Conservation (phyloP, 2,797 vertebrate genomes). For the Rhinogobio ventralis region DNA sequence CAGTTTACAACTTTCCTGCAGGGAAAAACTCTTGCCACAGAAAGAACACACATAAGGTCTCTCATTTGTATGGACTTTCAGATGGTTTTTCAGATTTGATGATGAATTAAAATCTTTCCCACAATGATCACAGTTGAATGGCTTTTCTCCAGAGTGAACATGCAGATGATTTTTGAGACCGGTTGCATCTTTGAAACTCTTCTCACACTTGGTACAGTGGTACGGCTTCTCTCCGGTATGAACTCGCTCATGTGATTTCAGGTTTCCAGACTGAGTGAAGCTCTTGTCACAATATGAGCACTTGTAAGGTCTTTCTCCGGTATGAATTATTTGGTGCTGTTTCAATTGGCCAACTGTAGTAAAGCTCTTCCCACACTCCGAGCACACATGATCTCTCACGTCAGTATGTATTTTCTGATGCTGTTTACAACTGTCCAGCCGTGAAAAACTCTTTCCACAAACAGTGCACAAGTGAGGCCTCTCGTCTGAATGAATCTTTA, state of each 20-base stretch:
- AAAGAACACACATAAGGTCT: constrained; percentile 1
- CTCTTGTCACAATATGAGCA: constrained; percentile 1
- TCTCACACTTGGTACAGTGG: neutral
- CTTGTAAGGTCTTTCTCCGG: neutral
- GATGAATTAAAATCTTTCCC: constrained; percentile 6
- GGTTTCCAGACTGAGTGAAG: constrained; percentile 7
- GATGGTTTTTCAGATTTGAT: neutral
- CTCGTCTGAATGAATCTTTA: neutral
- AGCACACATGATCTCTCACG: neutral
- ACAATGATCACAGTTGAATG: neutral
- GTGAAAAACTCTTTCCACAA: neutral
- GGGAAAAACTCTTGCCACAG: neutral
- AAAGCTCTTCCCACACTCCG: constrained; percentile 10
- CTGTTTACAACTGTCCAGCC: neutral
- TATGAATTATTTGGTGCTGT: neutral
- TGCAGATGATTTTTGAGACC: neutral
- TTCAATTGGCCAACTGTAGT: neutral
- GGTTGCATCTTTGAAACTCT: neutral
- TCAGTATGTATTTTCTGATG: neutral
- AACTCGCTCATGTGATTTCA: constrained; percentile 15
- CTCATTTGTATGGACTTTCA: neutral
- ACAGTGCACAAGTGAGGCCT: neutral
- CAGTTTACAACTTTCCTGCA: neutral
- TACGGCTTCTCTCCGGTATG: constrained; percentile 14
- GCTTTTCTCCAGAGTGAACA: neutral